A percentile compares a stretch with the other conserved stretches of the same genome.
These are phyloP conservation scores for Enteromius thamalakanensis DNA, from an alignment of 2,797 vertebrate genomes.

Conservation along the genomic window DNA sequence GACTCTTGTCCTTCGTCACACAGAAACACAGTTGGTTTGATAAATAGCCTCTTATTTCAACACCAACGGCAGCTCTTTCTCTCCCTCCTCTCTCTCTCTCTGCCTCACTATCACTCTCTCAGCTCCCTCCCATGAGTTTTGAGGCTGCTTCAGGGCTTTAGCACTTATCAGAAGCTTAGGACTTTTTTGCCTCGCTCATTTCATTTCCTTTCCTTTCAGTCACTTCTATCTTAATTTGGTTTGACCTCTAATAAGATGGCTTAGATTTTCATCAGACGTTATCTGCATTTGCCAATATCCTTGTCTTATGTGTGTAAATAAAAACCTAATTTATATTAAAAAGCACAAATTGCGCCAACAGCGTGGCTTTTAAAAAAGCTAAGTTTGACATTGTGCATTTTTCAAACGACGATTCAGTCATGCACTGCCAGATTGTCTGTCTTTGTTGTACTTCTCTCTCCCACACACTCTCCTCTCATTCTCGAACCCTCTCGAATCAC, in stretches of 20 bases:
- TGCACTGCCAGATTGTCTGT: slow-evolving; percentile 43
- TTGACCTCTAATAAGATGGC: slow-evolving; percentile 43
- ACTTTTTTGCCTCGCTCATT: slow-evolving; percentile 48
- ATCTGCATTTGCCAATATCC: slow-evolving; percentile 3
- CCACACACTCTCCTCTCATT: slow-evolving; percentile 52
- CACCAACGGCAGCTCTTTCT: slow-evolving; percentile 65
- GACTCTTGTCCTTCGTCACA: slow-evolving; percentile 57
- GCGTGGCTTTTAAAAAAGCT: neutral
- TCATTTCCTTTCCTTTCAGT: slow-evolving; percentile 52
- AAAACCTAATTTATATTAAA: slow-evolving; percentile 32
- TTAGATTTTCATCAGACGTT: slow-evolving; percentile 36
- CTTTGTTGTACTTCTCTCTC: slow-evolving; percentile 56
- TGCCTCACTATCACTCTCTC: slow-evolving; percentile 49
- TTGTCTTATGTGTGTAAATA: slow-evolving; percentile 1
- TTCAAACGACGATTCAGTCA: slow-evolving; percentile 8
- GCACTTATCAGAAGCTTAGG: slow-evolving; percentile 51
- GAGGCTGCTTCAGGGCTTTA: slow-evolving; percentile 61
- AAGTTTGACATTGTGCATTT: slow-evolving; percentile 12
- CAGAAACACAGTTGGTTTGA: slow-evolving; percentile 60
- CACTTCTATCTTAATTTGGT: slow-evolving; percentile 60
- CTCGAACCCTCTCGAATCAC: slow-evolving; percentile 53
- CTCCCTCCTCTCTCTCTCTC: slow-evolving; percentile 57
- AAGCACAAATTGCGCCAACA: neutral
- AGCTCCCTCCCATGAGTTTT: slow-evolving; percentile 61
- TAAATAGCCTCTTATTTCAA: slow-evolving; percentile 68